A percentile compares a stretch with the other conserved stretches of the same genome.
phyloP scores from a whole-genome alignment of 2,113 vertebrate species.

The Chlorodrepanis virens region DNA sequence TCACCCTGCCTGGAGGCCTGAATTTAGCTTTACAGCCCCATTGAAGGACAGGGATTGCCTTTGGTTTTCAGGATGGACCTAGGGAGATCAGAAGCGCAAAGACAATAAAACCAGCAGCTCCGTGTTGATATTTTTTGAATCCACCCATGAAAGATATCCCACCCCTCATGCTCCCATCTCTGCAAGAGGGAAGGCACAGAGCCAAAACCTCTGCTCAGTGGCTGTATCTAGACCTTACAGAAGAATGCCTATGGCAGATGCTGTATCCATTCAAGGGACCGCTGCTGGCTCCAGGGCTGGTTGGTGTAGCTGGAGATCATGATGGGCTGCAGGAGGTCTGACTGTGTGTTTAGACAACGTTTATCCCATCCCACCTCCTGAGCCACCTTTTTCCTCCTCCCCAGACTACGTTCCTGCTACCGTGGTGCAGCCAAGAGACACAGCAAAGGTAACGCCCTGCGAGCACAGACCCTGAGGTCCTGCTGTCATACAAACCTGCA shows the following conservation, averaged over 20 bases:
- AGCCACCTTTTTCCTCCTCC: neutral
- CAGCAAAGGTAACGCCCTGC: conserved; percentile 44
- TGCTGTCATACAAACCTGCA: neutral
- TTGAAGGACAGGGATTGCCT: neutral
- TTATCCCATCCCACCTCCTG: neutral
- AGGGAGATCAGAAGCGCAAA: neutral
- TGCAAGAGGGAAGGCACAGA: neutral
- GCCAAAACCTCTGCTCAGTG: neutral
- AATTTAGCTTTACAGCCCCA: neutral
- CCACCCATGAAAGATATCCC: neutral
- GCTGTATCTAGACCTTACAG: neutral
- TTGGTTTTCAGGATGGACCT: neutral
- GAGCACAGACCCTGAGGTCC: fast-evolving
- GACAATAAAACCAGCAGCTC: neutral
- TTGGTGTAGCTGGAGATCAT: neutral
- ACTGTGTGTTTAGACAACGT: fast-evolving
- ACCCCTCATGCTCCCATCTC: neutral
- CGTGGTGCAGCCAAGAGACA: neutral
- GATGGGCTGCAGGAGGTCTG: neutral
- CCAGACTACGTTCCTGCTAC: conserved; percentile 2
- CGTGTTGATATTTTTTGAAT: neutral
- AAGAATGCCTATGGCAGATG: neutral
- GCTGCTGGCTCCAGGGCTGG: neutral
- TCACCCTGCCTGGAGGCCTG: neutral
- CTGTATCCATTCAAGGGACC: fast-evolving